Conservation (phyloP, 2,797 vertebrate genomes). For the Chaetophractus vellerosus region DNA sequence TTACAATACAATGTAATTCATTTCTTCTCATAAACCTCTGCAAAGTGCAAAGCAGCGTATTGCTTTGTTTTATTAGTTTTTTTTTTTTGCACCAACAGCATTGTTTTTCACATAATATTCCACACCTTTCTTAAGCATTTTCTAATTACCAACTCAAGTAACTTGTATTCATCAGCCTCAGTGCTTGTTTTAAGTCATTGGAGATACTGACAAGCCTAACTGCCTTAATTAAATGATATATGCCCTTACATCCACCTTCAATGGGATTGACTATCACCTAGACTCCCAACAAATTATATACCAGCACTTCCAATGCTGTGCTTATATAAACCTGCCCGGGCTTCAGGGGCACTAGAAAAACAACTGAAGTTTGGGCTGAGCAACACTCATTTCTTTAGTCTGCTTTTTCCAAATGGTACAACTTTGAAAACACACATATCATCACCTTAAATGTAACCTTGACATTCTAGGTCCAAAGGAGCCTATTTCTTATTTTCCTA, state of each 20-base stretch:
- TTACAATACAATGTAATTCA: neutral
- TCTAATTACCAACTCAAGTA: conserved; percentile 14
- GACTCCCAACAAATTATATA: neutral
- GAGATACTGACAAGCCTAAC: neutral
- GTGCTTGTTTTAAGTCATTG: neutral
- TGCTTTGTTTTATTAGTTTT: conserved; percentile 31
- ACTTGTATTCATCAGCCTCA: neutral
- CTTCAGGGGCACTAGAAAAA: neutral
- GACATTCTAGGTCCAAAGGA: neutral
- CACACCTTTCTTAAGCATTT: conserved; percentile 13
- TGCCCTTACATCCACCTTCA: neutral
- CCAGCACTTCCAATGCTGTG: neutral
- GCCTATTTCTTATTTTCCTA: neutral
- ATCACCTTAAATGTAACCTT: neutral
- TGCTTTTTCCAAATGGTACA: conserved; percentile 16
- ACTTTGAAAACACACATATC: neutral
- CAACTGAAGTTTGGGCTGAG: neutral
- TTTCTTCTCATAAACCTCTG: neutral
- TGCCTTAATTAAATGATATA: neutral
- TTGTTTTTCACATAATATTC: conserved; percentile 40
- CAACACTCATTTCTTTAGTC: neutral
- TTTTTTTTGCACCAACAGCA: neutral
- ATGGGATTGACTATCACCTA: neutral
- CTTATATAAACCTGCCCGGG: neutral
- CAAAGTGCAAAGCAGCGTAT: neutral